phyloP scores from a whole-genome alignment of 2,888 invertebrate genomes.

The Cerastis rubricosa region DNA sequence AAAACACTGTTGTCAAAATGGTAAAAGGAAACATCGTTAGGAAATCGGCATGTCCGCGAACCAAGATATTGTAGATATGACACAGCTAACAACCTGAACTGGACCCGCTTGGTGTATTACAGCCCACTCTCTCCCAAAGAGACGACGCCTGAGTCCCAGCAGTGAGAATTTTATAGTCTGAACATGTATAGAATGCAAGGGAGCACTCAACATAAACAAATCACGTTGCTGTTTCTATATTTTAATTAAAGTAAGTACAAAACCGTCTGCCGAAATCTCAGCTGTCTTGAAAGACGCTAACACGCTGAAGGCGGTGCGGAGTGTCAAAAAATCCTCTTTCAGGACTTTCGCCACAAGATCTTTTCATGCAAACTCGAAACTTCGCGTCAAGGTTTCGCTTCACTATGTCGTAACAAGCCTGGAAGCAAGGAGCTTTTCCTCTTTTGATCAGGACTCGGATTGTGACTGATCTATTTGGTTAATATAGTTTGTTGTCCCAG shows the following conservation, averaged over 20 bases:
- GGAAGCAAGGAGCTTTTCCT: background rate
- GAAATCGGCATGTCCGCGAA: background rate
- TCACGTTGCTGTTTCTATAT: slow-evolving; percentile 21
- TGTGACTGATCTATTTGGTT: background rate
- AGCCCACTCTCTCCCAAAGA: background rate
- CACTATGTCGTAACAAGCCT: slow-evolving; percentile 43
- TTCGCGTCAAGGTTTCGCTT: slow-evolving; percentile 1
- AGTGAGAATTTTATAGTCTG: background rate
- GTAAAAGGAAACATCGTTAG: background rate
- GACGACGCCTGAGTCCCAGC: background rate
- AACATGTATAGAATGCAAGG: background rate
- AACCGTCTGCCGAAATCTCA: slow-evolving; percentile 21
- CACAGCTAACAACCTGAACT: background rate
- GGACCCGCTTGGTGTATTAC: background rate
- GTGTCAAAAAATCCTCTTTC: slow-evolving; percentile 66
- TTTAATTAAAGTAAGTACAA: slow-evolving; percentile 41
- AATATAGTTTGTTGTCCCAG: background rate
- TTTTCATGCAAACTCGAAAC: slow-evolving; percentile 61
- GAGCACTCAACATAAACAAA: background rate
- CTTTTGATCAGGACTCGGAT: background rate
- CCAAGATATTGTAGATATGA: background rate
- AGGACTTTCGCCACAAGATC: slow-evolving; percentile 53
- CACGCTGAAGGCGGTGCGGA: slow-evolving; percentile 46
- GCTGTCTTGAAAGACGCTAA: slow-evolving; percentile 37
- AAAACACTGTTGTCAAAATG: background rate